Conservation (phyloP, 2,888 invertebrate genomes). For the Megastigmus dorsalis region DNA sequence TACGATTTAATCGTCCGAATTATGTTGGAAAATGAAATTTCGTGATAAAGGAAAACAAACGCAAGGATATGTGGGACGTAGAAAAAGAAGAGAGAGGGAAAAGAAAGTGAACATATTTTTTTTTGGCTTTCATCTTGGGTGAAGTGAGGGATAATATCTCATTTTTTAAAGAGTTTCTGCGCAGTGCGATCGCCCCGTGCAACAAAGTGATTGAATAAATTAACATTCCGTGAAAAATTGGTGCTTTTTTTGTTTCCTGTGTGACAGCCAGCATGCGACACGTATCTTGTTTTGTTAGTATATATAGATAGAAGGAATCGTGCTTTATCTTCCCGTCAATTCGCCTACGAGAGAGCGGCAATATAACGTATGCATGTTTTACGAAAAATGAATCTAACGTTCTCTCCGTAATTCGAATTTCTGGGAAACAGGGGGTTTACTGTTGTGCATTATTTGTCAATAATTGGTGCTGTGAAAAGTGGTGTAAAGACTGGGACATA, state of each 20-base stretch:
- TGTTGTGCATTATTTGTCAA: conserved; percentile 31
- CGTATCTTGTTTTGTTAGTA: conserved; percentile 60
- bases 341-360: conserved; percentile 28
- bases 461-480: conserved; percentile 36
- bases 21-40: conserved; percentile 25
- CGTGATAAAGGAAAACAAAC: conserved; percentile 25
- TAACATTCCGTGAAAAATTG: conserved; percentile 35
- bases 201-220: conserved; percentile 58
- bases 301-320: conserved; percentile 1
- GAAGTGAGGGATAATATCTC: conserved; percentile 45
- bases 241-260: conserved; percentile 56
- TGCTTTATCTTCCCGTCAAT: conserved; percentile 44
- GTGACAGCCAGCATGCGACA: conserved; percentile 71
- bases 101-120: conserved; percentile 52
- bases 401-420: conserved; percentile 40
- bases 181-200: conserved; percentile 70
- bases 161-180: conserved; percentile 58
- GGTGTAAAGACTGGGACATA: conserved; percentile 35
- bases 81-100: conserved; percentile 50
- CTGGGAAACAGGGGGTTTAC: conserved; percentile 10
- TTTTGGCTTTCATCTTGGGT: conserved; percentile 57
- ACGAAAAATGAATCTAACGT: background rate
- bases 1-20: conserved; percentile 4
- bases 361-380: background rate
- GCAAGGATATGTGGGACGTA: conserved; percentile 1